Evolutionary conservation across 37 sponge, comb jelly and placozoan genomes (phyloP).

Genomic region (Bolinopsis microptera): DNA sequence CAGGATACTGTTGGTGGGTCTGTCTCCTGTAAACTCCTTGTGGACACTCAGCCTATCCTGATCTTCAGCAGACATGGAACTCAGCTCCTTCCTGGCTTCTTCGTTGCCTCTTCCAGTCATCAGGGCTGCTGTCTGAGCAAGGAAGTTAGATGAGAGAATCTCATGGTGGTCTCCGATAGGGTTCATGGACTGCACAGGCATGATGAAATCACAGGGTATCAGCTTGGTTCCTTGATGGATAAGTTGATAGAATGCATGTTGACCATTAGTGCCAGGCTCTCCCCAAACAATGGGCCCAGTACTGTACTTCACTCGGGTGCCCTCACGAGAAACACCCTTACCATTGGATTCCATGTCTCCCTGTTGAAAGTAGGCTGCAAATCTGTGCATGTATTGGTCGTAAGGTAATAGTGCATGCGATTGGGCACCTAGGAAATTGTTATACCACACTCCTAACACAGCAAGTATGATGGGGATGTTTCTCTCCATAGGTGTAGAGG

Average conservation of each 20-base stretch:
- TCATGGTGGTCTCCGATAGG: slow-evolving; percentile 95
- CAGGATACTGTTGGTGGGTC: slow-evolving; percentile 95
- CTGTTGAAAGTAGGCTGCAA: slow-evolving; percentile 98
- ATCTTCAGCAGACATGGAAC: slow-evolving; percentile 8
- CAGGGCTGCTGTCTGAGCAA: slow-evolving; percentile 97
- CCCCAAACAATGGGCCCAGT: slow-evolving; percentile 99
- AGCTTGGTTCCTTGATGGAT: slow-evolving; percentile 98
- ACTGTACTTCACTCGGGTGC: slow-evolving; percentile 82
- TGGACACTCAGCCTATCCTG: slow-evolving; percentile 34
- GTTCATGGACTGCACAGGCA: slow-evolving; percentile 90
- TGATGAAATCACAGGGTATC: slow-evolving; percentile 97
- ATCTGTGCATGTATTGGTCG: slow-evolving; percentile 94
- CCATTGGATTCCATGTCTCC: slow-evolving; percentile 99
- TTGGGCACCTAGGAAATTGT: slow-evolving; percentile 97
- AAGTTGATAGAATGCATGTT: slow-evolving; percentile 99
- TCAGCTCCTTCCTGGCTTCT: slow-evolving; percentile 84
- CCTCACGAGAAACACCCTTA: slow-evolving; percentile 81
- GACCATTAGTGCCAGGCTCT: slow-evolving; percentile 99
- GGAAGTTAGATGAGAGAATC: slow-evolving; percentile 95
- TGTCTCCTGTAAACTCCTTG: slow-evolving; percentile 94
- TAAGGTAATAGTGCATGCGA: slow-evolving; percentile 95
- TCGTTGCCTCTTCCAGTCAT: slow-evolving; percentile 93
- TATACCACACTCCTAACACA: slow-evolving; percentile 98
- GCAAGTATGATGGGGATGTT: slow-evolving; percentile 95
- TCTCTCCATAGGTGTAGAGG: slow-evolving; percentile 86